Percentiles rank a stretch among this genome's conserved stretches.
Evolutionary conservation across 2,113 vertebrate species (phyloP).

Genomic region (Patagioenas fasciata): DNA sequence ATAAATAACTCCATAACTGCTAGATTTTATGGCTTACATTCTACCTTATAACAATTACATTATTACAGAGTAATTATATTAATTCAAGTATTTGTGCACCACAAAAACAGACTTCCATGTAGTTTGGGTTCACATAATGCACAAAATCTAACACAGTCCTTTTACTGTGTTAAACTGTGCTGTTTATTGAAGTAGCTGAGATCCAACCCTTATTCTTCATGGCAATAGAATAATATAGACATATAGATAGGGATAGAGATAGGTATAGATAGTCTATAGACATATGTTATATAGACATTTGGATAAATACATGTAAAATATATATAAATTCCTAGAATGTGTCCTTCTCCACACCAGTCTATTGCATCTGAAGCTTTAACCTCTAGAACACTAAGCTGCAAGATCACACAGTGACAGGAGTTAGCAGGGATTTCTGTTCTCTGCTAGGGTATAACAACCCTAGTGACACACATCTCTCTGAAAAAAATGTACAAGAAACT

Average conservation of each 20-base stretch:
- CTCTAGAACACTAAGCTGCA: not conserved
- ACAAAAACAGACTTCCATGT: not conserved
- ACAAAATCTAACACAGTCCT: not conserved
- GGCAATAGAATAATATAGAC: not conserved
- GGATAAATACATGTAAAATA: not conserved
- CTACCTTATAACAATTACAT: constrained; percentile 30
- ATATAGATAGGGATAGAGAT: not conserved
- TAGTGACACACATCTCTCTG: fast-evolving
- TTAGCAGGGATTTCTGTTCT: not conserved
- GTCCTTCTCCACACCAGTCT: not conserved
- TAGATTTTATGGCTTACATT: constrained; percentile 40
- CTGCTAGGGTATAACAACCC: not conserved
- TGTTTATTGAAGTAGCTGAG: not conserved
- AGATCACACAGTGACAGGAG: not conserved
- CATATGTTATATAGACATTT: not conserved
- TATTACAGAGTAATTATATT: constrained; percentile 52
- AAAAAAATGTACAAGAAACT: not conserved
- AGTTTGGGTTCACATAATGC: not conserved
- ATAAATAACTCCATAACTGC: constrained; percentile 55
- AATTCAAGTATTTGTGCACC: constrained; percentile 52
- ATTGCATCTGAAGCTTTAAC: not conserved
- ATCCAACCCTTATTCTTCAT: not conserved
- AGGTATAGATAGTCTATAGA: not conserved
- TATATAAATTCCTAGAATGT: not conserved
- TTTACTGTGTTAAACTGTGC: not conserved